These are phyloP conservation scores for Apocrypta bakeri DNA, from an alignment of 1,140 invertebrate genomes.

Conservation along the genomic window DNA sequence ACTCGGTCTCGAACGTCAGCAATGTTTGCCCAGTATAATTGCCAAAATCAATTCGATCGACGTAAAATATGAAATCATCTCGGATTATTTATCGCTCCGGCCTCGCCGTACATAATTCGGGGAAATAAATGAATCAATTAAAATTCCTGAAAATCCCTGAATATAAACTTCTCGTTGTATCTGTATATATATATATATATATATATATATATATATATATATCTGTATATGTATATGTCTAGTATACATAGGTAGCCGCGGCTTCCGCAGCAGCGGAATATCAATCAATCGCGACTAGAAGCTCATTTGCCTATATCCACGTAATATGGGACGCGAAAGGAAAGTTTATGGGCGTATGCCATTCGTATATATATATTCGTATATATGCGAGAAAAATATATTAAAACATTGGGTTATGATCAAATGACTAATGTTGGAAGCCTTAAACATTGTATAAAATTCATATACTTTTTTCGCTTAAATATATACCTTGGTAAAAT, in stretches of 20 bases:
- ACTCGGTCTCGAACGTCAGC: not conserved
- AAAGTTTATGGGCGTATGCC: not conserved
- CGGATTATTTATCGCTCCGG: conserved; percentile 26
- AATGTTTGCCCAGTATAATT: conserved; percentile 31
- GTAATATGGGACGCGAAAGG: not conserved
- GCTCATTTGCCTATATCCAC: conserved; percentile 39
- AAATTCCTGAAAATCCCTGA: conserved; percentile 23
- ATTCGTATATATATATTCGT: not conserved
- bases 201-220: too few relatives aligned
- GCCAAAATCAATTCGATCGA: conserved; percentile 13
- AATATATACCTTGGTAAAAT: too few relatives aligned
- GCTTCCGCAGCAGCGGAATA: conserved; percentile 14
- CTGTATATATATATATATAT: not conserved
- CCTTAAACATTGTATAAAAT: too few relatives aligned
- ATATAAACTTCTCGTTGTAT: not conserved
- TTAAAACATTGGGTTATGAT: conserved; percentile 24
- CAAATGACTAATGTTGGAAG: too few relatives aligned
- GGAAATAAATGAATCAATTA: conserved; percentile 46
- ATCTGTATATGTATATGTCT: too few relatives aligned
- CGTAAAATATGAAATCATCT: conserved; percentile 34
- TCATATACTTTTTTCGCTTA: too few relatives aligned
- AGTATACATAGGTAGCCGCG: conserved; percentile 18
- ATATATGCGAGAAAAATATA: conserved; percentile 34
- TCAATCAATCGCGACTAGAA: conserved; percentile 25
- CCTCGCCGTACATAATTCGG: conserved; percentile 7